phyloP scores from a whole-genome alignment of 2,888 invertebrate species.

The Chymomyza caudatula region DNA sequence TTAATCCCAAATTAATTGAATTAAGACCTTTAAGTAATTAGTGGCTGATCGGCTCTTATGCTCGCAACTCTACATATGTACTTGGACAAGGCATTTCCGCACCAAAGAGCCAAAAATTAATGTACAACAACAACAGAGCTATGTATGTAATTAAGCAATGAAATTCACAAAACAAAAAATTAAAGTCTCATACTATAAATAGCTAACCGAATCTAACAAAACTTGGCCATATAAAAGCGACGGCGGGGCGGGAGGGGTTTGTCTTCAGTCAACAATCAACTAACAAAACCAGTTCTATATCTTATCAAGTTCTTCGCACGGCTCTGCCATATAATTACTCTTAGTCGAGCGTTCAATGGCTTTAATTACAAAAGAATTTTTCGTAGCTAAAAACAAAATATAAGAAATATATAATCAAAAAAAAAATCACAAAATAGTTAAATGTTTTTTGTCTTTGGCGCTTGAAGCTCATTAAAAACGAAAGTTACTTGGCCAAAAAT shows the following conservation, averaged over 20 bases:
- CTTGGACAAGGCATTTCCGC: constrained; percentile 53
- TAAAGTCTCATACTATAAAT: constrained; percentile 27
- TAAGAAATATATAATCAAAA: background rate
- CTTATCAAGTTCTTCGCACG: constrained; percentile 60
- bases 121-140: background rate
- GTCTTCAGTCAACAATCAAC: background rate
- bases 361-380: constrained; percentile 62
- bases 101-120: background rate
- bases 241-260: background rate
- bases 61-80: background rate
- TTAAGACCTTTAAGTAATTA: constrained; percentile 50
- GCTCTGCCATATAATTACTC: constrained; percentile 59
- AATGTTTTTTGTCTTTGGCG: constrained; percentile 30
- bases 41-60: constrained; percentile 12
- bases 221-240: background rate
- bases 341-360: constrained; percentile 56
- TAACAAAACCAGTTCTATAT: constrained; percentile 60
- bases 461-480: constrained; percentile 61
- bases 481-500: constrained; percentile 49
- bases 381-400: background rate
- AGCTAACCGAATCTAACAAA: constrained; percentile 31
- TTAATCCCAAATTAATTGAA: constrained; percentile 31
- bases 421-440: constrained; percentile 35
- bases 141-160: constrained; percentile 55
- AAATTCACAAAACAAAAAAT: constrained; percentile 23